Conservation (phyloP, 1,140 invertebrate genomes). For the Penaeus japonicus region DNA sequence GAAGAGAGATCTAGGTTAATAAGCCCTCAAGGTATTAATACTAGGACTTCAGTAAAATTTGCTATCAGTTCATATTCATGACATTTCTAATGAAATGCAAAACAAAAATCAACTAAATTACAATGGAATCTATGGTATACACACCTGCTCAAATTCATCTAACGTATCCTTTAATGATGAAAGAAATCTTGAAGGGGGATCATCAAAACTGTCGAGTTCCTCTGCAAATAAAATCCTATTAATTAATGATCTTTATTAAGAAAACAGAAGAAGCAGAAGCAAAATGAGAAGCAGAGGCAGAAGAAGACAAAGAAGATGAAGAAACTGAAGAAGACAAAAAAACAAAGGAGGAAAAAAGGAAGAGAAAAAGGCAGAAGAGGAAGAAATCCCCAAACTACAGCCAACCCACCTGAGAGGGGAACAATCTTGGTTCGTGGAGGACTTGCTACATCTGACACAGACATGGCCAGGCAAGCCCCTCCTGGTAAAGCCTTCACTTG, state of each 20-base stretch:
- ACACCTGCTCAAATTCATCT: conserved; percentile 45
- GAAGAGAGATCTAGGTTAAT: neutral
- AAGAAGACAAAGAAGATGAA: no score
- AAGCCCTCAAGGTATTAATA: neutral
- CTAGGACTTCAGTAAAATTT: neutral
- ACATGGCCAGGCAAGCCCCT: conserved; percentile 2
- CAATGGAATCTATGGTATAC: neutral
- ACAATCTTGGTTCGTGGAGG: conserved; percentile 16
- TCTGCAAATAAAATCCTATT: neutral
- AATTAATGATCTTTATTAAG: neutral
- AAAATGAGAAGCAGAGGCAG: no score
- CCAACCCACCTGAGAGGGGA: conserved; percentile 24
- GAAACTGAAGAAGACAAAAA: no score
- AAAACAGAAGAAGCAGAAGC: neutral
- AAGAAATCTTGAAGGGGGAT: conserved; percentile 21
- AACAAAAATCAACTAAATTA: neutral
- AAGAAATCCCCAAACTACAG: no score
- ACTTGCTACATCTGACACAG: neutral
- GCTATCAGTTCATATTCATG: neutral
- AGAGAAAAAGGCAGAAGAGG: no score
- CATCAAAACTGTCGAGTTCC: conserved; percentile 45
- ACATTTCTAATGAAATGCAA: neutral
- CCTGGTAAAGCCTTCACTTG: conserved; percentile 44
- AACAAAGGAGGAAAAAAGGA: no score
- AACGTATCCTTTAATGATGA: conserved; percentile 24